Percentiles rank a stretch among this genome's conserved stretches.
phyloP scores from a whole-genome alignment of 2,888 invertebrate genomes.

The Watsonalla cultraria region DNA sequence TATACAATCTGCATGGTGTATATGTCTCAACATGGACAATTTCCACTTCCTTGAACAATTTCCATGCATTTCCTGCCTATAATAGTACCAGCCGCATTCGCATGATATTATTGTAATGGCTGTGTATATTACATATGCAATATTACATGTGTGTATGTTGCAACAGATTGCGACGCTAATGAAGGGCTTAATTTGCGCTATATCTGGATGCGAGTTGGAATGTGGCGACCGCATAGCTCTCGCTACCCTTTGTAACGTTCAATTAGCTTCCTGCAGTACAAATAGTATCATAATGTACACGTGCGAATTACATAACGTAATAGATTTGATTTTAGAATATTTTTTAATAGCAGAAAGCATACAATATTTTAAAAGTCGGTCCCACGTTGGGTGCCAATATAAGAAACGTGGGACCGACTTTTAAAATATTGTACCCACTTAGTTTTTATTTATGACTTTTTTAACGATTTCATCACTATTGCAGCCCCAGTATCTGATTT shows the following conservation, averaged over 20 bases:
- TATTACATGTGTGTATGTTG: conserved; percentile 7
- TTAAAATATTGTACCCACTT: no score
- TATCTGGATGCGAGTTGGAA: conserved; percentile 19
- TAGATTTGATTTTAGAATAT: no score
- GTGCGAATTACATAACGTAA: no score
- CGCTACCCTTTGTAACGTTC: conserved; percentile 13
- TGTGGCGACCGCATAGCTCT: conserved; percentile 31
- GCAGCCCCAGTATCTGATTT: conserved; percentile 57
- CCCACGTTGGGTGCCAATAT: conserved; percentile 41
- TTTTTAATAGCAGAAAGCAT: neutral
- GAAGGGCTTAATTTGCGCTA: conserved; percentile 40
- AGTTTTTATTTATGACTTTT: no score
- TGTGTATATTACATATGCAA: neutral
- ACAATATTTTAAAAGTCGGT: neutral
- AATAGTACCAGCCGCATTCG: neutral
- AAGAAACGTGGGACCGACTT: no score
- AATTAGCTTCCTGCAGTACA: conserved; percentile 4
- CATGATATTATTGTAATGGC: neutral
- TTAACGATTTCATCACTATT: conserved; percentile 56
- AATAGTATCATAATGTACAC: no score
- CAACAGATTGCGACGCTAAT: conserved; percentile 23
- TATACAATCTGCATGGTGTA: neutral
- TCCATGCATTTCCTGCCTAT: no score
- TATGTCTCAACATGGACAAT: no score
- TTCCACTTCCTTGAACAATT: no score